phyloP scores from a whole-genome alignment of 2,113 vertebrate species.

The Climacteris rufus region DNA sequence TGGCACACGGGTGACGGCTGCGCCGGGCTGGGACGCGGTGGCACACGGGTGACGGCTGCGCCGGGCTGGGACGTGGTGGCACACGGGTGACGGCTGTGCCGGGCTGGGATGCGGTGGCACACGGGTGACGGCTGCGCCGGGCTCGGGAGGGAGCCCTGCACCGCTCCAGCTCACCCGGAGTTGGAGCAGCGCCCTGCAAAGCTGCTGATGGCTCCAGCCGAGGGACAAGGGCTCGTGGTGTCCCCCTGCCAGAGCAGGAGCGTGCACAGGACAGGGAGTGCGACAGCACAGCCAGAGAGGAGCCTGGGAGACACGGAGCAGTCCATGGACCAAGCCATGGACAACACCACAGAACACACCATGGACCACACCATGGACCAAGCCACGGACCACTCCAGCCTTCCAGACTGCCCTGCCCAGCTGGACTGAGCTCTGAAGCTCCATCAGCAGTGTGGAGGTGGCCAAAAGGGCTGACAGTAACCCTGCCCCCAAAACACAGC shows the following conservation, averaged over 20 bases:
- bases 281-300: neutral
- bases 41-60: fast-evolving
- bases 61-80: neutral
- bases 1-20: neutral
- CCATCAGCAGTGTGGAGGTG: fast-evolving
- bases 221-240: neutral
- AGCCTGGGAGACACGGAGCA: neutral
- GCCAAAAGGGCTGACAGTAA: neutral
- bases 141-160: neutral
- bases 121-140: fast-evolving
- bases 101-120: neutral
- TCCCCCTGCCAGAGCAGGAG: neutral
- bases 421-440: neutral
- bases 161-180: neutral
- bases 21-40: fast-evolving
- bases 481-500: neutral
- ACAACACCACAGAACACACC: neutral
- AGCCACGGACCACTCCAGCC: too few species aligned
- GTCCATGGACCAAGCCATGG: neutral
- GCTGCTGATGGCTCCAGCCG: neutral
- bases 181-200: neutral
- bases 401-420: neutral
- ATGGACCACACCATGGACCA: neutral
- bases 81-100: fast-evolving
- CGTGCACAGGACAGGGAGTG: neutral